Evolutionary conservation across 2,797 vertebrate genomes (phyloP).

Genomic region (Sus cebifrons): DNA sequence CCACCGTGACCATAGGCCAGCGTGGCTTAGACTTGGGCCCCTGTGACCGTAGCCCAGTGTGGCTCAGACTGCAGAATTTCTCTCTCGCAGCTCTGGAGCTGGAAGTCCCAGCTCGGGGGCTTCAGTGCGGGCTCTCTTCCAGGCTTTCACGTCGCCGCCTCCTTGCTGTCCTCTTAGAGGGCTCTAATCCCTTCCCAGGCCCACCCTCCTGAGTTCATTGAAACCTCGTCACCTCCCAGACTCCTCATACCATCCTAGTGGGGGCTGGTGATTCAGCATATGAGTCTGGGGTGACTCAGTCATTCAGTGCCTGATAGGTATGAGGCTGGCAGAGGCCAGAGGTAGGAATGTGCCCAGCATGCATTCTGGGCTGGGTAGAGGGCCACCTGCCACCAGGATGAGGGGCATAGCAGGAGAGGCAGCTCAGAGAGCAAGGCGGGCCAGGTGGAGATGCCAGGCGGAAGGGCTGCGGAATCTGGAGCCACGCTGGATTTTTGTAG

Average conservation of each 20-base stretch:
- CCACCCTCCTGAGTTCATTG: background rate
- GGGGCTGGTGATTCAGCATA: background rate
- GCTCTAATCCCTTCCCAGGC: background rate
- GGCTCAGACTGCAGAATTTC: too few relatives aligned
- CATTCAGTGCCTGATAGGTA: background rate
- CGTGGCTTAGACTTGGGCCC: background rate
- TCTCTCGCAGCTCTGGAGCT: background rate
- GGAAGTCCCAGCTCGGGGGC: background rate
- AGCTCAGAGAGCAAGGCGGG: background rate
- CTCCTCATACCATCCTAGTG: background rate
- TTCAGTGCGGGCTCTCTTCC: background rate
- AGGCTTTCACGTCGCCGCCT: rapidly evolving
- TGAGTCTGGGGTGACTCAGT: background rate
- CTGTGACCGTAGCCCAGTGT: background rate
- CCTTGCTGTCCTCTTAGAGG: background rate
- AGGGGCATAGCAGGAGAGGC: too few relatives aligned
- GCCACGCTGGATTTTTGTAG: background rate
- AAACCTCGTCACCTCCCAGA: background rate
- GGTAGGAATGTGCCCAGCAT: too few relatives aligned
- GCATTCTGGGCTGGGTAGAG: background rate
- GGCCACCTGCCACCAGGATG: background rate
- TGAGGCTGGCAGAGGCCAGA: background rate
- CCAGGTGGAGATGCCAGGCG: rapidly evolving
- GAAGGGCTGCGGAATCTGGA: background rate
- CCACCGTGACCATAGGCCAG: background rate